A percentile compares a stretch with the other conserved stretches of the same genome.
Evolutionary conservation across 2,113 vertebrate species (phyloP).

Genomic region (Helogale parvula): DNA sequence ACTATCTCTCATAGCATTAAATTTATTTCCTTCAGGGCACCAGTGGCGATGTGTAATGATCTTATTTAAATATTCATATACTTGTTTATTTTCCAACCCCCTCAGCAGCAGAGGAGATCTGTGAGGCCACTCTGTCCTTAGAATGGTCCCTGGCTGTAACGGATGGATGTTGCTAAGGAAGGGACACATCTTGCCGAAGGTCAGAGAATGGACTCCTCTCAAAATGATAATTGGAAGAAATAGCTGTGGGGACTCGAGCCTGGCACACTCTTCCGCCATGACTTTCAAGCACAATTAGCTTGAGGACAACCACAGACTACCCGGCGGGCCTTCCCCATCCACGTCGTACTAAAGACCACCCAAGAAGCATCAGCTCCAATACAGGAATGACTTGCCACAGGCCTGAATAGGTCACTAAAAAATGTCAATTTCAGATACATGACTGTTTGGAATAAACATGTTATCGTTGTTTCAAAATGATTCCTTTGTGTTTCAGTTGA

Average conservation of each 20-base stretch:
- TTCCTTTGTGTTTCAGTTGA: background rate
- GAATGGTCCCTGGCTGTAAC: background rate
- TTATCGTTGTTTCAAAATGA: background rate
- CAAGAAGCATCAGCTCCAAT: background rate
- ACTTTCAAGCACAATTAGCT: conserved; percentile 32
- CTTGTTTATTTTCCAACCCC: background rate
- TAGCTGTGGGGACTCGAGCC: background rate
- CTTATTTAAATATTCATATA: conserved; percentile 46
- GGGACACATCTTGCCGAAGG: background rate
- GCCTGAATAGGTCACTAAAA: background rate
- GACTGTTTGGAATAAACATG: background rate
- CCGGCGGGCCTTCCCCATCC: background rate
- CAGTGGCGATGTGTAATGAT: background rate
- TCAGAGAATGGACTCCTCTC: background rate
- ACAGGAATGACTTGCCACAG: background rate
- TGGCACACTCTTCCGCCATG: background rate
- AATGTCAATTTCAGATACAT: background rate
- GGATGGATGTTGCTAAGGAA: background rate
- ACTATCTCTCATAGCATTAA: background rate
- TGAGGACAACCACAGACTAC: conserved; percentile 27
- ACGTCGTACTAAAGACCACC: background rate
- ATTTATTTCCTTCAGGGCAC: background rate
- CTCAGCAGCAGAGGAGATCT: background rate
- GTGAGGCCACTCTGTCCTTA: background rate
- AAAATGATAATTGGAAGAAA: conserved; percentile 29